Conservation (phyloP, 1,140 invertebrate genomes). For the Spodoptera frugiperda region DNA sequence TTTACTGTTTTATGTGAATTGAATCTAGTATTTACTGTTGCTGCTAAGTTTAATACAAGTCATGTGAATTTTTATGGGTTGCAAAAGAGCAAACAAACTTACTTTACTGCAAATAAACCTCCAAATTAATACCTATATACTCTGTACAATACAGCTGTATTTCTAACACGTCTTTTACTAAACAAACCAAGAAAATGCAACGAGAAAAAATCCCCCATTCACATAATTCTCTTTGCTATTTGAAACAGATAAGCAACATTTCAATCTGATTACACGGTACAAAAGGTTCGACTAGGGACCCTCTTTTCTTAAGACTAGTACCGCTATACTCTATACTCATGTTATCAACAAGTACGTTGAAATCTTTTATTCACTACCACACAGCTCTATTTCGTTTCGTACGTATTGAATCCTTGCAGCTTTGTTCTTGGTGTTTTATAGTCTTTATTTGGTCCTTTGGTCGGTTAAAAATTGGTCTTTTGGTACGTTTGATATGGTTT, state of each 20-base stretch:
- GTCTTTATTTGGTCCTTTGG: neutral
- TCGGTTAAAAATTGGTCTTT: neutral
- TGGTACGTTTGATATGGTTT: too few relatives aligned
- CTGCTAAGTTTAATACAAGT: too few relatives aligned
- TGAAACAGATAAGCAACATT: constrained; percentile 31
- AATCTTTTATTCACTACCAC: constrained; percentile 20
- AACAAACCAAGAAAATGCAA: neutral
- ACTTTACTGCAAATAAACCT: too few relatives aligned
- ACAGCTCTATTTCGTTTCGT: neutral
- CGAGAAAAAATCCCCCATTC: neutral
- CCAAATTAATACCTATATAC: too few relatives aligned
- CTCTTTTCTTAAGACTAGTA: constrained; percentile 26
- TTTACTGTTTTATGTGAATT: too few relatives aligned
- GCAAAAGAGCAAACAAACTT: too few relatives aligned
- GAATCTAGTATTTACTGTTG: too few relatives aligned
- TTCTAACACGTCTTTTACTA: too few relatives aligned
- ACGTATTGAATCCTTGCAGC: constrained; percentile 17
- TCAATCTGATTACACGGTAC: constrained; percentile 30
- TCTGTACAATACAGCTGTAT: too few relatives aligned
- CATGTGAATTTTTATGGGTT: too few relatives aligned
- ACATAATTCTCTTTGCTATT: neutral
- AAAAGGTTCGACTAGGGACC: constrained; percentile 25
- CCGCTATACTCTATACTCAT: neutral
- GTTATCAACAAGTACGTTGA: constrained; percentile 16
- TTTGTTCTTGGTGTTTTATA: neutral